Evolutionary conservation across 2,888 invertebrate genomes (phyloP).

Genomic region (Xanthia togata): DNA sequence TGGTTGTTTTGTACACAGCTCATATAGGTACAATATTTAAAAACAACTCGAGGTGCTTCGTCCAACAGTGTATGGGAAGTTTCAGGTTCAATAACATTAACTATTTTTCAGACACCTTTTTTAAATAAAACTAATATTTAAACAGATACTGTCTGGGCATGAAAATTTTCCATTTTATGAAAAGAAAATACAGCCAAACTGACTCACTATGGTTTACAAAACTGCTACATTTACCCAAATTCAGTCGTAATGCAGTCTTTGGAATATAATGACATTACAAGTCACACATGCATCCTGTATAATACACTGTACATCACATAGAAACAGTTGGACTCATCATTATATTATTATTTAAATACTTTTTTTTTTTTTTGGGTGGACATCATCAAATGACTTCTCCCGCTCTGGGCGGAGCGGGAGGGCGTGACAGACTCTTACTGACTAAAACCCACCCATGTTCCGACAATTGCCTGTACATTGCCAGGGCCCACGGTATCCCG

Average conservation of each 20-base stretch:
- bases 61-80: not conserved
- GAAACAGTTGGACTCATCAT: constrained; percentile 38
- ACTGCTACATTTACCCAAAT: constrained; percentile 25
- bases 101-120: not conserved
- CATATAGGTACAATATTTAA: not conserved
- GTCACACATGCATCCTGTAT: not conserved
- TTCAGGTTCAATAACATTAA: constrained; percentile 23
- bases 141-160: constrained; percentile 2
- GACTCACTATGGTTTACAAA: constrained; percentile 9
- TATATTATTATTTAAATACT: constrained; percentile 10
- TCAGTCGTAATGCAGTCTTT: constrained; percentile 19
- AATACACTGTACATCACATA: constrained; percentile 16
- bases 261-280: constrained; percentile 19
- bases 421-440: too few relatives aligned
- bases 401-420: too few relatives aligned
- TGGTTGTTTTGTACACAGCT: not conserved
- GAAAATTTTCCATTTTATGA: not conserved
- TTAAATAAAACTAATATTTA: constrained; percentile 6
- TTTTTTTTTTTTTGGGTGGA: too few relatives aligned
- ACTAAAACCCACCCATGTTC: too few relatives aligned
- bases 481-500: too few relatives aligned
- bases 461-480: too few relatives aligned
- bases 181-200: constrained; percentile 25
- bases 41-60: not conserved
- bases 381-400: too few relatives aligned